Base-by-base conservation (phyloP, 2,888 invertebrate genomes). In the Lamellibrachia columna region DNA sequence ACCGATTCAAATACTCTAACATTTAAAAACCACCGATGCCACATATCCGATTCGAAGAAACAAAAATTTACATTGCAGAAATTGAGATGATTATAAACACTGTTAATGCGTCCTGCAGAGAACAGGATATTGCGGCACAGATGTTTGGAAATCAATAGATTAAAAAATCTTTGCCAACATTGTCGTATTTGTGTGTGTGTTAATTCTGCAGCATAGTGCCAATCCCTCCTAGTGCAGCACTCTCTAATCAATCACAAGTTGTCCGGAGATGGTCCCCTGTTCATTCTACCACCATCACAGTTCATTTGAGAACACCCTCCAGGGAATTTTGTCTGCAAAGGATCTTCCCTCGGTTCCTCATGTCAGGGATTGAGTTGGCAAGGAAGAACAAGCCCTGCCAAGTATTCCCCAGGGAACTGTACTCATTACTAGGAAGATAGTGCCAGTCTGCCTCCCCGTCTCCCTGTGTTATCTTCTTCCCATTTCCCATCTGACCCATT, bases 71-170 rank as follows among this genome's bases (percentile, higher is more conserved):
- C 58, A 58, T 58, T 15, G 58, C 58, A 11, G 75, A n/a, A n/a
- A 75, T 75, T 15, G 6, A 22, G 15, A 75, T 75, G 15, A 75
- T 22, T n/a, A 6, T 22, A 75, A 75, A 75, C 75, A 75, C 6
- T 6, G 4, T n/a, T 4, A 75, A 75, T 75, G 22, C 75, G 75
- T 75, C 75, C n/a, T n/a, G 75, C 22, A 3, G 75, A 75, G 75
- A 15, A 75, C 75, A 75, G 75, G 75, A 75, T 75, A 75, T 75
- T 75, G 75, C 75, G 22, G 75, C 75, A 75, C 75, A 75, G 75
- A 75, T 75, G 75, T 75, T 75, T 15, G 11, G 75, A 75, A 75
- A 75, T 75, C 75, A 75, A 75, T 75, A 75, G 75, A 75, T 75
- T 75, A 75, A 75, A 60, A 60, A 75, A 22, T 22, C 75, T 75